These are phyloP conservation scores for Papilio helenus DNA, from an alignment of 1,140 invertebrate genomes.

Conservation along the genomic window DNA sequence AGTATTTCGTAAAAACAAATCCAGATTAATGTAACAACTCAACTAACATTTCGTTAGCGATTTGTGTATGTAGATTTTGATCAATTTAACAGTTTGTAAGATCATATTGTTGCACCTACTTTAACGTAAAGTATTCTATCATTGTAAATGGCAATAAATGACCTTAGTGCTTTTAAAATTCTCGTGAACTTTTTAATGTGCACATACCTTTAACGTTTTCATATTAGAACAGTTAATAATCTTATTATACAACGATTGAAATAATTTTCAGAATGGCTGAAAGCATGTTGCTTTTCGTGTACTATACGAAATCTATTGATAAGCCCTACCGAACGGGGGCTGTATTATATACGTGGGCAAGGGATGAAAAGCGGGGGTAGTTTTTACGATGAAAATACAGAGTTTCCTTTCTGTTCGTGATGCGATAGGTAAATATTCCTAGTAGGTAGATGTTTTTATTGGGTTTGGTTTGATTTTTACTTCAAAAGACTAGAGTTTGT, in stretches of 20 bases:
- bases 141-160: too few species aligned
- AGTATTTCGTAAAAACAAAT: too few species aligned
- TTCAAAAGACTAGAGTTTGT: conserved; percentile 3
- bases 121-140: too few species aligned
- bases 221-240: too few species aligned
- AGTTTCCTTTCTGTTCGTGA: conserved; percentile 65
- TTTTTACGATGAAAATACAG: conserved; percentile 74
- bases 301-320: conserved; percentile 47
- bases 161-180: too few species aligned
- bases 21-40: too few species aligned
- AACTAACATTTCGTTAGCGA: too few species aligned
- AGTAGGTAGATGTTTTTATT: conserved; percentile 62
- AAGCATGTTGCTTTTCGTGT: conserved; percentile 43
- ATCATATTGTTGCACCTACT: too few species aligned
- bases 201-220: too few species aligned
- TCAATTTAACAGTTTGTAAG: too few species aligned
- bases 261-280: not conserved
- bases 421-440: conserved; percentile 69
- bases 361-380: conserved; percentile 71
- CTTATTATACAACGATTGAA: not conserved
- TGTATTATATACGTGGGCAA: conserved; percentile 59
- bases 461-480: conserved; percentile 60
- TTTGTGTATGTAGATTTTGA: too few species aligned
- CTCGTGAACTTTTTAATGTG: too few species aligned
- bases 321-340: conserved; percentile 56